Evolutionary conservation across 1,140 invertebrate genomes (phyloP), one percentile per base, ranked within the genome.

Genomic region (Listronotus oregonensis): DNA sequence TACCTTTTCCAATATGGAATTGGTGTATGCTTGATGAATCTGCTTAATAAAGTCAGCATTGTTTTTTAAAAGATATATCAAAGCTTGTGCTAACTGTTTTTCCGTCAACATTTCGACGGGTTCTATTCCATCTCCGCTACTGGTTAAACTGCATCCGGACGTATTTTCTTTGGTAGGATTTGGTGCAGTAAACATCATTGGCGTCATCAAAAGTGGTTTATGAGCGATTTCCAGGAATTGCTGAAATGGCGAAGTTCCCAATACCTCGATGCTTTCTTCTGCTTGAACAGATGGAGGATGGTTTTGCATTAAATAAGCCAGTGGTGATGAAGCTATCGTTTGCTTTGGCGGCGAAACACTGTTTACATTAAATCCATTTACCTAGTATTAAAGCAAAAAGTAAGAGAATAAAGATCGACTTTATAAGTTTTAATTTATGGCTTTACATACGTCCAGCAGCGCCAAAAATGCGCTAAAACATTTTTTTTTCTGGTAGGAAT

Each of bases 1-100:
- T 21, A 89, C 82, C 72, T 88, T 87, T 76, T 91, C 88, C 71
- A 88, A 85, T 73, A 91, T 90, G 11, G 90, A 92, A 79, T 93
- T 92, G 0, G 94, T 87, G 77, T 95, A 95, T 50, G 92, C 93
- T 81, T 95, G 92, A 78, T 96, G 93, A 57, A 95, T 82, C 79
- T 92, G 93, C 70, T 87, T 89, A 8, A 94, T 85, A 81, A 95
- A 96, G 68, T 92, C 89, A 9, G 89, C 82, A 79, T 96, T 93
- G 80, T 91, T 92, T 80, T 92, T 91, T 27, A 96, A 82, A 55
- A 96, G 82, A 81, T 95, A 92, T 72, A 89, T 87, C 66, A 96
- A 87, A 50, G 93, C 92, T 82, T 95, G 93, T 40, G 93, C 85
- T 47, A 96, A 82, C 75, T 96, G 94, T 76, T 92, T 90, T 77